Evolutionary conservation across 2,113 vertebrate genomes (phyloP).

Genomic region (Sphaerodactylus townsendi): DNA sequence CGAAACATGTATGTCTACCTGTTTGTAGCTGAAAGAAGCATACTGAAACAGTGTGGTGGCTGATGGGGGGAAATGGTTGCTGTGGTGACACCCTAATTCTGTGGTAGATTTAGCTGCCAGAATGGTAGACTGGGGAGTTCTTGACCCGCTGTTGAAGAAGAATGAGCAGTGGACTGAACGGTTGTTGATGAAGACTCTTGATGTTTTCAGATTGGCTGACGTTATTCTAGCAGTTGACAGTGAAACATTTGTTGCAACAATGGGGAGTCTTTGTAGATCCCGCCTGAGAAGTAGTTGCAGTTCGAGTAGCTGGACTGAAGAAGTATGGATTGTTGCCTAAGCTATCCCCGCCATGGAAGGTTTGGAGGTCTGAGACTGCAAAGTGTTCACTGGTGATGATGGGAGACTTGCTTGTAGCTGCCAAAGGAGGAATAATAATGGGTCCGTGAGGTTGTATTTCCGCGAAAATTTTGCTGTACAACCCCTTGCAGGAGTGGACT

Average conservation of each 20-base stretch:
- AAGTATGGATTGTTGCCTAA: not conserved
- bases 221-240: not conserved
- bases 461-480: not conserved
- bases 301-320: not conserved
- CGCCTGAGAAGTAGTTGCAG: not conserved
- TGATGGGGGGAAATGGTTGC: too few species aligned
- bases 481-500: not conserved
- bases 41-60: not conserved
- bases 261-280: not conserved
- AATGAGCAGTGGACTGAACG: not conserved
- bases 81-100: not conserved
- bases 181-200: not conserved
- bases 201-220: not conserved
- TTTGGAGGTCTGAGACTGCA: too few species aligned
- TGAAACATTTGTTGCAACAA: not conserved
- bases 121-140: not conserved
- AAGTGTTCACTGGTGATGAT: too few species aligned
- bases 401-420: not conserved
- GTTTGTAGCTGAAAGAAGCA: not conserved
- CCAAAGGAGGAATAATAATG: not conserved
- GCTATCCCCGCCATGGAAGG: too few species aligned
- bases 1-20: not conserved
- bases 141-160: not conserved
- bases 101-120: not conserved
- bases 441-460: not conserved